These are phyloP conservation scores for Drosophila novamexicana DNA, from an alignment of 1,140 invertebrate species.

Conservation along the genomic window DNA sequence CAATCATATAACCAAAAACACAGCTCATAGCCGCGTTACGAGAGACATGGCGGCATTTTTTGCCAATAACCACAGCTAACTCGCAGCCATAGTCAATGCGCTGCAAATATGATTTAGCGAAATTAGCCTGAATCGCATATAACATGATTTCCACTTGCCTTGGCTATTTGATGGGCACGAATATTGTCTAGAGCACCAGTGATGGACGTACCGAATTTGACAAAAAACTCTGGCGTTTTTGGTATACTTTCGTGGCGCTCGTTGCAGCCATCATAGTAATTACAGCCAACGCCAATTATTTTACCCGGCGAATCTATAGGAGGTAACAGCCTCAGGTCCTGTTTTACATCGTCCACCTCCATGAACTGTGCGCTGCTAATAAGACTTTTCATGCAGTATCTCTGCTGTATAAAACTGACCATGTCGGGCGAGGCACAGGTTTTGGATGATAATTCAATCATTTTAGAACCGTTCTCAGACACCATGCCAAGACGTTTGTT, in stretches of 20 bases:
- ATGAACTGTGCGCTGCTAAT: conserved; percentile 47
- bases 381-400: conserved; percentile 62
- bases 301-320: conserved; percentile 90
- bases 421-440: conserved; percentile 65
- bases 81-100: conserved; percentile 89
- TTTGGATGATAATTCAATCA: conserved; percentile 56
- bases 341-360: conserved; percentile 79
- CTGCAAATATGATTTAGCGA: neutral
- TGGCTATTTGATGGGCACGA: conserved; percentile 47
- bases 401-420: conserved; percentile 69
- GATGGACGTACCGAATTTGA: conserved; percentile 91
- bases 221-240: conserved; percentile 90
- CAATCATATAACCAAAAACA: conserved; percentile 94
- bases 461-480: conserved; percentile 70
- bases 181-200: conserved; percentile 85
- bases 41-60: conserved; percentile 89
- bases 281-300: conserved; percentile 91
- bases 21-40: conserved; percentile 89
- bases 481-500: conserved; percentile 65
- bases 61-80: conserved; percentile 93
- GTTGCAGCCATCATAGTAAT: conserved; percentile 91
- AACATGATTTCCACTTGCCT: conserved; percentile 1
- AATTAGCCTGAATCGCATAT: neutral
- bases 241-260: conserved; percentile 89
- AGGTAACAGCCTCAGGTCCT: conserved; percentile 85